phyloP scores from a whole-genome alignment of 2,113 vertebrate species.

The Festucalex cinctus region DNA sequence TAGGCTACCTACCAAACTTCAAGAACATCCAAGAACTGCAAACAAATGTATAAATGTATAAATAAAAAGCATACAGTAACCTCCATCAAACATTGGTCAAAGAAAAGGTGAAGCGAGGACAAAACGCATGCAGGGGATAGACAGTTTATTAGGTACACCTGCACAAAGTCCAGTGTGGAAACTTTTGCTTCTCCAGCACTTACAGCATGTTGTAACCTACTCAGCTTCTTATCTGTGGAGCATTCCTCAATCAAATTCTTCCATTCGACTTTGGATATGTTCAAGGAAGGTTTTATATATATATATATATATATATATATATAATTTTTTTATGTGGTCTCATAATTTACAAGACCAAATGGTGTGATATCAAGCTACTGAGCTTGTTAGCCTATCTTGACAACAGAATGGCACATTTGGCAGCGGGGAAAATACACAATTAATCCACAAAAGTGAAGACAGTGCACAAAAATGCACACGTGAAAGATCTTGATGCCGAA shows the following conservation, averaged over 20 bases:
- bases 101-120: neutral
- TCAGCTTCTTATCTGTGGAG: neutral
- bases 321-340: neutral
- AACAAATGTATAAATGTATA: too few species aligned
- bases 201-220: too few species aligned
- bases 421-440: neutral
- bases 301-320: too few species aligned
- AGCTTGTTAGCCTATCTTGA: neutral
- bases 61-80: neutral
- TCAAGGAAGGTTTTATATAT: neutral
- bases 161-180: too few species aligned
- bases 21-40: too few species aligned
- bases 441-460: neutral
- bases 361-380: neutral
- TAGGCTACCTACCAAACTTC: too few species aligned
- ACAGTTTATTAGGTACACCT: too few species aligned
- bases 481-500: neutral
- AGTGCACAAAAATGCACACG: neutral
- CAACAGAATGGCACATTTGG: too few species aligned
- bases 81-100: neutral
- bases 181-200: too few species aligned
- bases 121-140: neutral
- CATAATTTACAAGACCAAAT: neutral
- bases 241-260: neutral
- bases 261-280: neutral